Percentiles rank a stretch among this genome's conserved stretches.
Conservation (phyloP, 2,888 invertebrate species). For the Tetragonula carbonaria region DNA sequence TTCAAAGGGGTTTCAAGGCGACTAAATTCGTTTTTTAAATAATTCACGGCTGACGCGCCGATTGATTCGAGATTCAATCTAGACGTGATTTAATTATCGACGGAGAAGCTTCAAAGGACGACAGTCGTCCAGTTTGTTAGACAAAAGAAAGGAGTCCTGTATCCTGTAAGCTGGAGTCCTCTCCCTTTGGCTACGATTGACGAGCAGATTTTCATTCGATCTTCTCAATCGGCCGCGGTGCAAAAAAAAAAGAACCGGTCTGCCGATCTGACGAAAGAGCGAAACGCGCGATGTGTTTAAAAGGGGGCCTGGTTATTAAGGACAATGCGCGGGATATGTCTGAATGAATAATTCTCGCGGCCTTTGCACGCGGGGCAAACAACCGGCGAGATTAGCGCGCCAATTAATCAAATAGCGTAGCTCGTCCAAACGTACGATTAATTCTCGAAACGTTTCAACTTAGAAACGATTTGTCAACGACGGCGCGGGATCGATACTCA, state of each 20-base stretch:
- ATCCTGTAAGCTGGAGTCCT: not conserved
- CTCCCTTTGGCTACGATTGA: too few relatives aligned
- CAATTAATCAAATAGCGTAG: slow-evolving; percentile 48
- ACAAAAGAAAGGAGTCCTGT: slow-evolving; percentile 57
- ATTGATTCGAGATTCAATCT: slow-evolving; percentile 62
- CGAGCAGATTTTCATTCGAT: too few relatives aligned
- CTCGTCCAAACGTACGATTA: slow-evolving; percentile 43
- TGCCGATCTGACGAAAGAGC: too few relatives aligned
- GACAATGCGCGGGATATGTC: not conserved
- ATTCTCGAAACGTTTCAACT: slow-evolving; percentile 53
- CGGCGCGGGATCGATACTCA: slow-evolving; percentile 52
- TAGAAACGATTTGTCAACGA: slow-evolving; percentile 60
- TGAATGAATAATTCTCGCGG: slow-evolving; percentile 30
- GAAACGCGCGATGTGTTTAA: not conserved
- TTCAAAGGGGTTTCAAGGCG: not conserved
- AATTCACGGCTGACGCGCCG: slow-evolving; percentile 40
- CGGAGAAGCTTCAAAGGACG: slow-evolving; percentile 69
- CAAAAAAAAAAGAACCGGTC: too few relatives aligned
- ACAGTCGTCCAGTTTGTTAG: slow-evolving; percentile 64
- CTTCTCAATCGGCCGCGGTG: too few relatives aligned
- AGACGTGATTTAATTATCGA: slow-evolving; percentile 74
- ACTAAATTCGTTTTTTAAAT: slow-evolving; percentile 24
- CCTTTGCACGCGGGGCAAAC: slow-evolving; percentile 13
- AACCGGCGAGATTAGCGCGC: slow-evolving; percentile 34
- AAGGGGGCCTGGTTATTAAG: not conserved